Conservation (phyloP, 2,797 vertebrate genomes). For the Enteromius trimaculatus region DNA sequence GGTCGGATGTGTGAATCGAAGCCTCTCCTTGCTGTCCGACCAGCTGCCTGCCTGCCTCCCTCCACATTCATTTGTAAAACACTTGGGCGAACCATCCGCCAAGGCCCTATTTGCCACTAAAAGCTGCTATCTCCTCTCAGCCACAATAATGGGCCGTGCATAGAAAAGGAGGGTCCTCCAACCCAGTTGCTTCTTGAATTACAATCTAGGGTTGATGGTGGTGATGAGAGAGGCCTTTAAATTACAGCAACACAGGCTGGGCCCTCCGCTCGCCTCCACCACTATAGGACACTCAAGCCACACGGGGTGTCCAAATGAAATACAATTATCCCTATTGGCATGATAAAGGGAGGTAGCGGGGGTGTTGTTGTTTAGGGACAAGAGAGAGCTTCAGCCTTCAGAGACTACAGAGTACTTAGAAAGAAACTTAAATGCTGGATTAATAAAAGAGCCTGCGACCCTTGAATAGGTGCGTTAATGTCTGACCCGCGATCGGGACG, state of each 20-base stretch:
- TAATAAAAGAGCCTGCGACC: constrained; percentile 27
- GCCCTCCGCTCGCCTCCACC: constrained; percentile 44
- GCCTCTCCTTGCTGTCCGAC: constrained; percentile 52
- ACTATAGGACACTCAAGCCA: constrained; percentile 65
- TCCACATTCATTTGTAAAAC: constrained; percentile 87
- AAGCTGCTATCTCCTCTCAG: constrained; percentile 77
- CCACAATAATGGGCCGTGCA: constrained; percentile 77
- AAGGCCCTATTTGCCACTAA: constrained; percentile 82
- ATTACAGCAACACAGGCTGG: constrained; percentile 74
- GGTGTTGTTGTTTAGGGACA: constrained; percentile 28
- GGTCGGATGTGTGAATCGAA: constrained; percentile 63
- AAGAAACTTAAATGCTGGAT: constrained; percentile 32
- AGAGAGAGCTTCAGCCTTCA: constrained; percentile 36
- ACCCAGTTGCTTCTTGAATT: constrained; percentile 83
- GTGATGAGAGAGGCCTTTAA: constrained; percentile 77
- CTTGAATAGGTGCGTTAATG: constrained; percentile 14
- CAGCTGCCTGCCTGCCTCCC: constrained; percentile 49
- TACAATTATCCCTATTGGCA: constrained; percentile 74
- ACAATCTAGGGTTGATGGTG: constrained; percentile 80
- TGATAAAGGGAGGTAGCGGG: constrained; percentile 45
- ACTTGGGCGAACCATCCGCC: constrained; percentile 79
- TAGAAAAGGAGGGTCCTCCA: constrained; percentile 74
- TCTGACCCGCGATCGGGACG: constrained; percentile 14
- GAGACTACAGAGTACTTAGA: constrained; percentile 49
- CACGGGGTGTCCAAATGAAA: constrained; percentile 70